These are phyloP conservation scores for Azemiops feae DNA, from an alignment of 2,113 vertebrate genomes.

Conservation along the genomic window DNA sequence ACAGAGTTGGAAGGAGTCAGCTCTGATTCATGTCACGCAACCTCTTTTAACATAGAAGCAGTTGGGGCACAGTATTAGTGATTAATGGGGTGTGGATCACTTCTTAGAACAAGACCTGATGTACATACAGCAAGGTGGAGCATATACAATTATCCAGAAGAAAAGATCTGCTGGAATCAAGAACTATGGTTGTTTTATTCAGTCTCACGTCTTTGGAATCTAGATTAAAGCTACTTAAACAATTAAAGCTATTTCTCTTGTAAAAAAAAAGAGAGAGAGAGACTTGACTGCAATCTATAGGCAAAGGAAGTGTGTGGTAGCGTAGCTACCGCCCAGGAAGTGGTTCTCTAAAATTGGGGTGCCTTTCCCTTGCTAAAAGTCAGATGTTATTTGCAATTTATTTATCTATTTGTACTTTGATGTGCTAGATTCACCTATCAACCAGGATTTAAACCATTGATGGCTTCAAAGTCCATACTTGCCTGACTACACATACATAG, in stretches of 20 bases:
- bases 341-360: neutral
- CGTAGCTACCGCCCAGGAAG: neutral
- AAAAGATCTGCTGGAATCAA: neutral
- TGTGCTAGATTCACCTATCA: neutral
- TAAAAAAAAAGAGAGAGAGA: neutral
- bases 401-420: neutral
- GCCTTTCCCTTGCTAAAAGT: neutral
- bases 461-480: neutral
- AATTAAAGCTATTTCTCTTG: neutral
- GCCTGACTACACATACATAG: neutral
- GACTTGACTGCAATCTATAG: neutral
- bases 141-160: neutral
- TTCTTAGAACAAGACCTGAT: neutral
- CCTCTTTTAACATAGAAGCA: neutral
- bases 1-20: neutral
- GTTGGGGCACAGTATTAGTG: neutral
- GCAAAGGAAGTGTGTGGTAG: neutral
- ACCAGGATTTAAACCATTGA: neutral
- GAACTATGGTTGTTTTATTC: neutral
- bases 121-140: neutral
- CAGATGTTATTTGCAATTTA: neutral
- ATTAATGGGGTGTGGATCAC: neutral
- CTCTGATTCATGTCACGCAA: neutral
- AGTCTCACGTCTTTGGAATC: neutral
- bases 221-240: neutral